These are phyloP conservation scores for Cochlearius cochlearius DNA, from an alignment of 2,113 vertebrate species.

Conservation along the genomic window DNA sequence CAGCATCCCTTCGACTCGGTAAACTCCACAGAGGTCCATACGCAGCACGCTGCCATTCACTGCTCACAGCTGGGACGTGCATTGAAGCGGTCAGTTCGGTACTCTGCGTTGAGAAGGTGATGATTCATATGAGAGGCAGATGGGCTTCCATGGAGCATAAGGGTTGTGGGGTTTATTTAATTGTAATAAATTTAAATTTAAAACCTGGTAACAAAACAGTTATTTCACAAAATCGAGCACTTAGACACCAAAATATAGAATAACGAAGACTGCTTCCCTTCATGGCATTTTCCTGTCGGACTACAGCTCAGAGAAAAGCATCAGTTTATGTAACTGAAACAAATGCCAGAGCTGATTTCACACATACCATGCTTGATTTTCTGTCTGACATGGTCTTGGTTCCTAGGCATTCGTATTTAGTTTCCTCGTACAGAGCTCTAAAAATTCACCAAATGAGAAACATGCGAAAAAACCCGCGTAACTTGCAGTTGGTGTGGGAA, in stretches of 20 bases:
- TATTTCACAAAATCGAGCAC: not conserved
- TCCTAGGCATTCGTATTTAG: not conserved
- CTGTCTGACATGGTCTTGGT: not conserved
- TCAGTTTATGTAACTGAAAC: not conserved
- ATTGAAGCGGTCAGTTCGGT: not conserved
- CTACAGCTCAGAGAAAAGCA: not conserved
- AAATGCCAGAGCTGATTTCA: not conserved
- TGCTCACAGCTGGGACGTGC: too few relatives aligned
- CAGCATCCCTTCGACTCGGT: not conserved
- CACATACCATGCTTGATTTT: not conserved
- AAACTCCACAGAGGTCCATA: not conserved
- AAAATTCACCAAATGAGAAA: not conserved
- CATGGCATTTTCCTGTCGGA: not conserved
- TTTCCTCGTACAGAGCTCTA: not conserved
- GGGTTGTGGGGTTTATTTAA: not conserved
- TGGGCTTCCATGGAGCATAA: not conserved
- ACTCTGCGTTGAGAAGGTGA: not conserved
- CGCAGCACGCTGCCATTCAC: not conserved
- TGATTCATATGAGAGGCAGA: not conserved
- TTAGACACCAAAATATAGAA: not conserved
- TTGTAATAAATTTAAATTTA: not conserved
- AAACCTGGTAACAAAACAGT: not conserved
- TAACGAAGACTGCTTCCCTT: not conserved
- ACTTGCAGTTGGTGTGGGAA: not conserved
- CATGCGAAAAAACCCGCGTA: fast-evolving